Conservation (phyloP, 2,888 invertebrate species). For the Corbicula japonica region DNA sequence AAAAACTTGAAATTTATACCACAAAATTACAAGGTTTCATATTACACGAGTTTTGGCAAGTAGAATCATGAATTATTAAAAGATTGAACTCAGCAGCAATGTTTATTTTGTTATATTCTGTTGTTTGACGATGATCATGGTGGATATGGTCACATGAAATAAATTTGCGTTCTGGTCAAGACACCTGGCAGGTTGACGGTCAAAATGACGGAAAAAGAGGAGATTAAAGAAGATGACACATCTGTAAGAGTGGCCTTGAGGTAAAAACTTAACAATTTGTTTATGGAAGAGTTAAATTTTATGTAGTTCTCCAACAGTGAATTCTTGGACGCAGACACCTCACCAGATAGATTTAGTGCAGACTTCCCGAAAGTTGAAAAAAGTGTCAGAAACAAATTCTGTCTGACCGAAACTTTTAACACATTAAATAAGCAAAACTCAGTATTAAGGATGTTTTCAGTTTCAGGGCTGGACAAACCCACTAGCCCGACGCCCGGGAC, state of each 20-base stretch:
- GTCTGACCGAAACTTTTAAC: too few species aligned
- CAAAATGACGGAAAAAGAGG: slow-evolving; percentile 70
- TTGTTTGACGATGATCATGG: neutral
- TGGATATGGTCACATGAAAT: neutral
- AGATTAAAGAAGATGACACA: slow-evolving; percentile 77
- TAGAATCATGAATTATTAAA: slow-evolving; percentile 24
- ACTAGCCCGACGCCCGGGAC: too few species aligned
- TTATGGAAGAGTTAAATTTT: too few species aligned
- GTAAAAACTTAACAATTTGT: slow-evolving; percentile 61
- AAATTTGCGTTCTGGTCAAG: slow-evolving; percentile 1
- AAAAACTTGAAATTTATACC: slow-evolving; percentile 45
- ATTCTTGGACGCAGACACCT: too few species aligned
- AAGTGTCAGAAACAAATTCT: too few species aligned
- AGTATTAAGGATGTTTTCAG: too few species aligned
- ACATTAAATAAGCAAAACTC: too few species aligned
- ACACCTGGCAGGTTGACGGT: slow-evolving; percentile 8
- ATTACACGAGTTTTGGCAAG: slow-evolving; percentile 16
- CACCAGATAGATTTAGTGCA: too few species aligned
- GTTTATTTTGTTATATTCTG: neutral
- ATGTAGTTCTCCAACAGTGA: too few species aligned
- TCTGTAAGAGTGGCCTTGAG: slow-evolving; percentile 83
- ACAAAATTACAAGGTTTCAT: slow-evolving; percentile 3
- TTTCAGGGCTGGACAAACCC: too few species aligned
- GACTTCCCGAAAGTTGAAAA: too few species aligned
- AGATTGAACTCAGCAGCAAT: neutral